Evolutionary conservation across 2,113 vertebrate species (phyloP), one percentile per base, ranked within the genome.

Genomic region (Bagarius yarrelli): DNA sequence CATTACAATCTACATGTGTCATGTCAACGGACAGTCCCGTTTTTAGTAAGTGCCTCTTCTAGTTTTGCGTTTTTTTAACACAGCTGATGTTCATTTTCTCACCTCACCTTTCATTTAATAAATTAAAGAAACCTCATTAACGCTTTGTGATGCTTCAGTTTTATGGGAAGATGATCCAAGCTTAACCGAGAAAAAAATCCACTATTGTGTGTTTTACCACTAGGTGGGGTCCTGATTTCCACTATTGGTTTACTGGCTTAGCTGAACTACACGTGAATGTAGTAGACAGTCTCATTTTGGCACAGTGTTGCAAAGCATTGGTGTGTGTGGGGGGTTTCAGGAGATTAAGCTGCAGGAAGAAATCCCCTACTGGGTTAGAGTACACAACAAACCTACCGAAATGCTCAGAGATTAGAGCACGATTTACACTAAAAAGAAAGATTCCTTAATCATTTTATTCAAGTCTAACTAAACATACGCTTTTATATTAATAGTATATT

Each of bases 31-130:
- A 19, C 70, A 89, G 87, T 83, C 87, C 86, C 86, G 88, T 86
- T 90, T 92, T 90, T 88, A 88, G 83, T 76, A 70, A 83, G 82
- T 86, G 85, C 85, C 85, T 86, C 84, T 81, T 80, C 47, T 70
- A 63, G 55, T 19, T 78, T 78, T 78, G 53, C 56, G 56, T 80
- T 75, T 59, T 23, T 47, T 40, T 84, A 79, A 61, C 59, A 50
- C 53, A 71, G 70, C 36, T 73, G 52, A 15, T 56, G 8, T 76
- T 55, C 57, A 15, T 52, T 76, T 47, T 34, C 40, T 57, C 21
- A 76, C 25, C 40, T 57, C 21, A 76, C 25, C 16, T 76, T 61
- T 40, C 63, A 76, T 82, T 69, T 34, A 82, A 52, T 76, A 82
- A 76, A 81, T n/a, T 25, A 30, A n/a, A 50, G 25, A 56, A 56